phyloP scores from a whole-genome alignment of 1,140 invertebrate species.

The Proctacanthus coquilletti region DNA sequence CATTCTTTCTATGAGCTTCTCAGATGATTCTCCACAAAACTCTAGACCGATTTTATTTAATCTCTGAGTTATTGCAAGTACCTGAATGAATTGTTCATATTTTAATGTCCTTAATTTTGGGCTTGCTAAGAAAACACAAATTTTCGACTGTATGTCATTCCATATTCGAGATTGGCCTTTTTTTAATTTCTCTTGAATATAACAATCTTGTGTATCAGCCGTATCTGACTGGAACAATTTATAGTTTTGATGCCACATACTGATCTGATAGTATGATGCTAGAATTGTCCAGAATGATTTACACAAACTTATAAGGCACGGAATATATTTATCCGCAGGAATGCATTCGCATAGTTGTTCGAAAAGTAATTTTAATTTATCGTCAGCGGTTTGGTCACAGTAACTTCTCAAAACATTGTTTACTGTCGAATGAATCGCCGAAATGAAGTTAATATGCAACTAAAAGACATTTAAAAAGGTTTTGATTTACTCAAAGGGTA shows the following conservation, averaged over 20 bases:
- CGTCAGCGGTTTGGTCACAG: conserved; percentile 43
- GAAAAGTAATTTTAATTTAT: conserved; percentile 57
- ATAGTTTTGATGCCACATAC: conserved; percentile 58
- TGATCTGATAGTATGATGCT: conserved; percentile 63
- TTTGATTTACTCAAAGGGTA: not conserved
- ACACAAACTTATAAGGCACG: conserved; percentile 65
- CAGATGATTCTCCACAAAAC: conserved; percentile 75
- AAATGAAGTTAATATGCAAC: conserved; percentile 86
- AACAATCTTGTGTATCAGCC: conserved; percentile 35
- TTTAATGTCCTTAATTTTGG: conserved; percentile 49
- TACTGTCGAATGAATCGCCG: conserved; percentile 79
- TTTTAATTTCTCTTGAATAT: conserved; percentile 77
- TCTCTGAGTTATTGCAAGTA: conserved; percentile 74
- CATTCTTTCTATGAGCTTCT: conserved; percentile 74
- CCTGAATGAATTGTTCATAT: conserved; percentile 88
- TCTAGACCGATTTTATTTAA: conserved; percentile 80
- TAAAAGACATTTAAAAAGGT: conserved; percentile 18
- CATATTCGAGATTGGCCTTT: conserved; percentile 74
- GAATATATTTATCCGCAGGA: conserved; percentile 58
- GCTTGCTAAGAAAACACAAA: conserved; percentile 32
- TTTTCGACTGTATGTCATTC: conserved; percentile 88
- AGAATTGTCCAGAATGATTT: conserved; percentile 70
- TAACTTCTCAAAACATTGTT: conserved; percentile 61
- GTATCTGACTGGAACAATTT: conserved; percentile 30
- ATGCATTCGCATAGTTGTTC: conserved; percentile 62